Evolutionary conservation across 1,140 invertebrate genomes (phyloP), one percentile per base, ranked within the genome.

Genomic region (Drosophila willistoni): DNA sequence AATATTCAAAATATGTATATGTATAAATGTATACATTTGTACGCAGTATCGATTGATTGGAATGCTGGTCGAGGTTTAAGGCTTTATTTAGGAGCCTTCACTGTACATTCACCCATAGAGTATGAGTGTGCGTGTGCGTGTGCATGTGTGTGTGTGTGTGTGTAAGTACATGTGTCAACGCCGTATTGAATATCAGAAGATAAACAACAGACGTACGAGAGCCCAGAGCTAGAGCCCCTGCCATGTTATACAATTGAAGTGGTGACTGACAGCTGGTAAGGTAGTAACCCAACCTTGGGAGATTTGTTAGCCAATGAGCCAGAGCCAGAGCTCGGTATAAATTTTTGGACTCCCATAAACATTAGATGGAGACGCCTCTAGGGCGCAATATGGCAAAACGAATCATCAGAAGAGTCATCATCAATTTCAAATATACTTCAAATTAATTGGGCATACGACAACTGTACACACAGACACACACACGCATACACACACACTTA

Each of bases 181-280:
- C 29, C 29, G 66, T 73, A 77, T 66, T 73, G 68, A 73, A 68
- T 86, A 81, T 82, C 79, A 77, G 79, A 83, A 89, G 77, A 80
- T 89, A 87, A 87, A 87, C 79, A 87, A 67, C 56, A 59, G 56
- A 59, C 56, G 33, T 12, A 51, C 17, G 56, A 54, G 29, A 55
- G 44, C 55, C 34, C 51, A 54, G 29, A 59, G 44, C 55, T 29
- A 12, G 64, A 42, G 25, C 19, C 65, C 41, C 51, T 67, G 64
- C 25, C 36, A 13, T 65, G 82, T 86, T 87, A 86, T 86, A 86
- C 83, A 86, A 86, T 71, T 59, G 14, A 19, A 77, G 34, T 60
- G 65, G 42, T 69, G 65, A 34, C 34, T 25, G 36, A 22, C 33
- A 59, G 22, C 34, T 29, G 17, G 44, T 51, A 51, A 51, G 44